A percentile compares a stretch with the other conserved stretches of the same genome.
Evolutionary conservation across 2,888 invertebrate species (phyloP).

Genomic region (Pardosa pseudoannulata): DNA sequence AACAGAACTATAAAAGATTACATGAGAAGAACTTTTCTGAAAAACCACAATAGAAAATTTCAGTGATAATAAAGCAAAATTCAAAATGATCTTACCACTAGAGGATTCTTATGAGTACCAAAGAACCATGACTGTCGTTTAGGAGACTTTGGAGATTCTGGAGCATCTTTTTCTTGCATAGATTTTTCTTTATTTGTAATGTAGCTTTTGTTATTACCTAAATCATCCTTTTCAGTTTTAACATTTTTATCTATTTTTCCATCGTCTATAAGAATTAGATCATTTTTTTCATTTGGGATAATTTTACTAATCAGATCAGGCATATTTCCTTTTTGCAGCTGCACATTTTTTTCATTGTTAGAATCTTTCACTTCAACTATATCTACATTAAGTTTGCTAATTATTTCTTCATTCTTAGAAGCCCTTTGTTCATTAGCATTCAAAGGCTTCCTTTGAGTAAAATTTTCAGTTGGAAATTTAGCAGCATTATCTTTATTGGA

Average conservation of each 20-base stretch:
- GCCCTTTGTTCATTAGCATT: neutral
- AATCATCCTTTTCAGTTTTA: conserved; percentile 59
- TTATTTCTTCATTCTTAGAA: neutral
- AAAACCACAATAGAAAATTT: no score
- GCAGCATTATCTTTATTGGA: neutral
- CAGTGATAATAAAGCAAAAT: no score
- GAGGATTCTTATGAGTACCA: conserved; percentile 61
- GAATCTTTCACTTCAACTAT: conserved; percentile 48
- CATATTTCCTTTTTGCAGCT: conserved; percentile 59
- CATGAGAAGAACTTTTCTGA: no score
- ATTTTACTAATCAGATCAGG: conserved; percentile 61
- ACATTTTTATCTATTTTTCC: conserved; percentile 31
- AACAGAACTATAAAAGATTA: no score
- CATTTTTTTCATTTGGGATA: conserved; percentile 42
- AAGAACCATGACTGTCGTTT: conserved; percentile 68
- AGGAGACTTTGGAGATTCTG: conserved; percentile 59
- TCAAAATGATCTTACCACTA: conserved; percentile 73
- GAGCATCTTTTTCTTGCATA: conserved; percentile 13
- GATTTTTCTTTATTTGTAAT: neutral
- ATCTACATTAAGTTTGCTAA: conserved; percentile 42
- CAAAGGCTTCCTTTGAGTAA: neutral
- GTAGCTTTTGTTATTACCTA: conserved; percentile 23
- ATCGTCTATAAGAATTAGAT: conserved; percentile 43
- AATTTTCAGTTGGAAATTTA: conserved; percentile 8
- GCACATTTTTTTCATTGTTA: conserved; percentile 54